Conservation (phyloP, 2,888 invertebrate species). For the Periphyllus acericola region DNA sequence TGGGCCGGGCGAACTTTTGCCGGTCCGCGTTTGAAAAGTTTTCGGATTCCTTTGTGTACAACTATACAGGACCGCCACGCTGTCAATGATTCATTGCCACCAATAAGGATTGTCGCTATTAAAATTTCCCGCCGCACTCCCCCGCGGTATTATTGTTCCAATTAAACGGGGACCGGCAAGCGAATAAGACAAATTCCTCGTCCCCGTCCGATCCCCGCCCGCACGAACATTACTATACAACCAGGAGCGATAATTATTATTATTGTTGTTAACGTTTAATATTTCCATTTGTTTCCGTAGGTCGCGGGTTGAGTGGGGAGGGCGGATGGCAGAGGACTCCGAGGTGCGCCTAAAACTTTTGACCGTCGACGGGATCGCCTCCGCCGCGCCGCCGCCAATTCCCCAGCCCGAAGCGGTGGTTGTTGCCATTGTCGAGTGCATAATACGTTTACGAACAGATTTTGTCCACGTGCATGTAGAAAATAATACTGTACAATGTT, state of each 20-base stretch:
- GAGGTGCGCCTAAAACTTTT: conserved; percentile 30
- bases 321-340: not conserved
- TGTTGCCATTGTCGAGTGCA: not conserved
- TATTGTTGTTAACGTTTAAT: conserved; percentile 55
- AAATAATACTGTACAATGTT: not conserved
- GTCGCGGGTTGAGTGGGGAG: not conserved
- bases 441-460: not conserved
- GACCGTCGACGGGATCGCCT: not conserved
- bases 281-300: conserved; percentile 54
- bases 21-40: conserved; percentile 47
- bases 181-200: conserved; percentile 55
- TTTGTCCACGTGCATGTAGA: not conserved
- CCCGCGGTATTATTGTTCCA: conserved; percentile 33
- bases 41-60: conserved; percentile 49
- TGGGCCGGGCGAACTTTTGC: not conserved
- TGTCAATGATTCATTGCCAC: conserved; percentile 54
- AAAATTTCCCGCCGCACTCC: conserved; percentile 25
- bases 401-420: too few relatives aligned
- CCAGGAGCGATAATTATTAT: conserved; percentile 21
- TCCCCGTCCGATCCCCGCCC: not conserved
- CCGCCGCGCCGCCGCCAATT: too few relatives aligned
- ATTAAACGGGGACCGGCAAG: conserved; percentile 18
- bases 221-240: not conserved
- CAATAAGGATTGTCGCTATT: conserved; percentile 59
- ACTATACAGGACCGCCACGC: not conserved